Percentiles rank a stretch among this genome's conserved stretches.
phyloP scores from a whole-genome alignment of 2,113 vertebrate genomes.

The Papio anubis region DNA sequence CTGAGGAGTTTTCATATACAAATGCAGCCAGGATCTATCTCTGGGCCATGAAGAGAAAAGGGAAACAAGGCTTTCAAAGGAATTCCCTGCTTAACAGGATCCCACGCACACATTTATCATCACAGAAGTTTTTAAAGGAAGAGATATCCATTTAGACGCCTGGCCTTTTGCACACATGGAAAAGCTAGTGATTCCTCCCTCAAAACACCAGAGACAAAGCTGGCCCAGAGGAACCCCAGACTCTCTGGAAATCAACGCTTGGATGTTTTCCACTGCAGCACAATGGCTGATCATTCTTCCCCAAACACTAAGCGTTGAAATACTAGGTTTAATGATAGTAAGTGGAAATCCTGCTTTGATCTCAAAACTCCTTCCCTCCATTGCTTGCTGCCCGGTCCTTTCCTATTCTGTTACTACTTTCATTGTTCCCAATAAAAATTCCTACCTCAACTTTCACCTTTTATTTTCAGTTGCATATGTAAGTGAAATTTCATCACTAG shows the following conservation, averaged over 20 bases:
- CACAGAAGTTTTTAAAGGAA: neutral
- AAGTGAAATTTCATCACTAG: neutral
- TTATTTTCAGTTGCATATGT: neutral
- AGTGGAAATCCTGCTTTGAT: neutral
- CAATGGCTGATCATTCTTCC: neutral
- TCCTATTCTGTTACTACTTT: neutral
- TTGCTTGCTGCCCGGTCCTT: neutral
- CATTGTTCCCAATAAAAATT: constrained; percentile 16
- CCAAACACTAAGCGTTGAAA: neutral
- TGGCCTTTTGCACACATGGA: constrained; percentile 39
- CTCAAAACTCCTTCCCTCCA: neutral
- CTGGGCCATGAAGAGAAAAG: neutral
- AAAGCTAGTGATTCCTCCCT: neutral
- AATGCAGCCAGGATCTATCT: constrained; percentile 14
- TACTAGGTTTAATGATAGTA: neutral
- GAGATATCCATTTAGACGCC: neutral
- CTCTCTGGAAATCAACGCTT: neutral
- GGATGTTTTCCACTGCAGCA: neutral
- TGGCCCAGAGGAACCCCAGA: neutral
- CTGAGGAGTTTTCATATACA: constrained; percentile 39
- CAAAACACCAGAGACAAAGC: neutral
- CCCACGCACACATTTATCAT: neutral
- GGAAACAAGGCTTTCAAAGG: constrained; percentile 55
- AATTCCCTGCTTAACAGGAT: neutral
- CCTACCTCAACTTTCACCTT: neutral